Base-by-base conservation (phyloP, 2,113 vertebrate species). In the Murina feae region DNA sequence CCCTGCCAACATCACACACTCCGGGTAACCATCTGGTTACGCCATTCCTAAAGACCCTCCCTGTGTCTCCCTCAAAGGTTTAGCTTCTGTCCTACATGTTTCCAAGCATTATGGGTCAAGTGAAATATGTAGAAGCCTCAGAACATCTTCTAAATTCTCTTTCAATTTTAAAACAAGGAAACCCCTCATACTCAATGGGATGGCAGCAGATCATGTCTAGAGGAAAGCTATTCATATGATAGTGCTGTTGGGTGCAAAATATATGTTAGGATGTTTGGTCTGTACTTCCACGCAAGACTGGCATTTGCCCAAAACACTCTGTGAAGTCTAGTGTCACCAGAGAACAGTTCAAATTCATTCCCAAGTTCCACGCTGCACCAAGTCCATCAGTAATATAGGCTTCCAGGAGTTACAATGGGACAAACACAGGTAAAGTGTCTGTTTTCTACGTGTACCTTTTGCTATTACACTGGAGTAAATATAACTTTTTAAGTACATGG, bases 151-250 rank as follows among this genome's bases (percentile, higher is more conserved):
- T 97, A 75, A 96, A 92, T 63, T 25, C 3, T 93, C 44, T 93
- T 93, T 35, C n/a, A 95, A 58, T 79, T 94, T 49, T 96, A 84
- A 94, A 97, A 76, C 0, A 84, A 78, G 76, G 74, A 4, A 92
- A 79, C 13, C 60, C 23, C 21, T 96, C 16, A 58, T 84, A 89
- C 6, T 89, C 20, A 81, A 53, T 65, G 17, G 58, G 21, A 90
- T 68, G 86, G 55, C 9, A 1, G 0, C 63, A 58, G 20, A 81
- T 28, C 39, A 58, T 47, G 25, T 66, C 23, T 10, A 80, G 11
- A 96, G 44, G 16, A 84, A 90, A 91, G 60, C 3, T 95, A 66
- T 87, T 76, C n/a, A 76, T n/a, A 49, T 51, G 28, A 18, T 44
- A 37, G 30, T 0, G 8, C 10, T 32, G 25, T 1, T 69, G 20